phyloP scores from a whole-genome alignment of 2,888 invertebrate species.

The Eilema griseolum region DNA sequence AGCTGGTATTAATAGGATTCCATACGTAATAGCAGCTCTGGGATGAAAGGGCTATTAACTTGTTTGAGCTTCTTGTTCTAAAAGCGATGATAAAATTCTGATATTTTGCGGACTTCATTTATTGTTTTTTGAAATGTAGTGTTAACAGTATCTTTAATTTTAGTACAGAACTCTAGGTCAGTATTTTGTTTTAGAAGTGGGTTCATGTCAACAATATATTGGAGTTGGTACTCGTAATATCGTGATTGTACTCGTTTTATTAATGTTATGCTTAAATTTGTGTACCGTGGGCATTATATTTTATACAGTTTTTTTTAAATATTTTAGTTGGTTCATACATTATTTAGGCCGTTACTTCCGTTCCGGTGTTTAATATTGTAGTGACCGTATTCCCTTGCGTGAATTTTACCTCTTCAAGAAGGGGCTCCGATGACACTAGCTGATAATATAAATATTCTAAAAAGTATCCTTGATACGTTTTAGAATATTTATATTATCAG shows the following conservation, averaged over 20 bases:
- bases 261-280: conserved; percentile 4
- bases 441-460: not conserved
- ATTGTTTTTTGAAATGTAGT: not conserved
- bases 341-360: not conserved
- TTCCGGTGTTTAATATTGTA: not conserved
- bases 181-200: not conserved
- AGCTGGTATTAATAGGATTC: not conserved
- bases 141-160: not conserved
- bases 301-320: not conserved
- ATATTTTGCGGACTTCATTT: not conserved
- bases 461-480: too few relatives aligned
- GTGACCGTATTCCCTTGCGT: not conserved
- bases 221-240: not conserved
- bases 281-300: not conserved
- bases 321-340: not conserved
- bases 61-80: conserved; percentile 27
- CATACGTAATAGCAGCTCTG: conserved; percentile 35
- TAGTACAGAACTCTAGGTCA: not conserved
- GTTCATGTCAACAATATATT: not conserved
- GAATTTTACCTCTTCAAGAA: not conserved
- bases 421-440: not conserved
- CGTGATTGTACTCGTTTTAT: not conserved
- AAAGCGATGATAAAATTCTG: not conserved
- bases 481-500: too few relatives aligned
- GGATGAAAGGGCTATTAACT: conserved; percentile 41